Conservation (phyloP, 2,888 invertebrate species). For the Bruchidius siliquastri region DNA sequence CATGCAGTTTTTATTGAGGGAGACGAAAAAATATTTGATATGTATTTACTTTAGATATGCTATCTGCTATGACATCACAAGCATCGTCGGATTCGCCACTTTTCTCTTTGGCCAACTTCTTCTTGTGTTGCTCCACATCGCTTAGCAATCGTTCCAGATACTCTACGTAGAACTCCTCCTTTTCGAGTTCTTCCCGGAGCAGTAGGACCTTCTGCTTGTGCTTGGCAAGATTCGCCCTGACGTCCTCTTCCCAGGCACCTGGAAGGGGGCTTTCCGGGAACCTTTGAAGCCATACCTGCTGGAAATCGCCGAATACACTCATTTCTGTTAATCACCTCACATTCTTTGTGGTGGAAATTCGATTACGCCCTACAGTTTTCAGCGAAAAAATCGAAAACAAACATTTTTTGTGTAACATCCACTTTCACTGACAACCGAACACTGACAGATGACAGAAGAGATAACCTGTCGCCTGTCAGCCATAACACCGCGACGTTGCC, state of each 20-base stretch:
- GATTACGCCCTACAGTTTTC: slow-evolving; percentile 10
- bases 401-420: slow-evolving; percentile 18
- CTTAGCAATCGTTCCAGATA: slow-evolving; percentile 79
- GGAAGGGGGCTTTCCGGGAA: slow-evolving; percentile 88
- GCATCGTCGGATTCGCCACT: slow-evolving; percentile 22
- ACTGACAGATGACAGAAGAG: background rate
- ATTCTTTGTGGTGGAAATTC: background rate
- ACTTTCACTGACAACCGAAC: slow-evolving; percentile 23
- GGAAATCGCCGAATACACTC: slow-evolving; percentile 89
- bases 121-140: slow-evolving; percentile 80
- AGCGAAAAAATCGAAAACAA: slow-evolving; percentile 18
- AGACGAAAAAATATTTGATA: background rate
- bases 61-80: slow-evolving; percentile 36
- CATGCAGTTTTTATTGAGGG: background rate
- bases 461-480: background rate
- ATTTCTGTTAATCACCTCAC: slow-evolving; percentile 41
- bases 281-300: slow-evolving; percentile 86
- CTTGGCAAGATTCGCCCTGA: slow-evolving; percentile 81
- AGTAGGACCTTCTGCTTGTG: slow-evolving; percentile 82
- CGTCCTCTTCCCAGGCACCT: slow-evolving; percentile 90
- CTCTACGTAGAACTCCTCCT: slow-evolving; percentile 86
- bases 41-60: slow-evolving; percentile 42
- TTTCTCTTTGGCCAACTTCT: slow-evolving; percentile 47
- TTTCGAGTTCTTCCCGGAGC: slow-evolving; percentile 79
- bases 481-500: background rate